Evolutionary conservation across 2,797 vertebrate genomes (phyloP).

Genomic region (Rhabdomys pumilio): DNA sequence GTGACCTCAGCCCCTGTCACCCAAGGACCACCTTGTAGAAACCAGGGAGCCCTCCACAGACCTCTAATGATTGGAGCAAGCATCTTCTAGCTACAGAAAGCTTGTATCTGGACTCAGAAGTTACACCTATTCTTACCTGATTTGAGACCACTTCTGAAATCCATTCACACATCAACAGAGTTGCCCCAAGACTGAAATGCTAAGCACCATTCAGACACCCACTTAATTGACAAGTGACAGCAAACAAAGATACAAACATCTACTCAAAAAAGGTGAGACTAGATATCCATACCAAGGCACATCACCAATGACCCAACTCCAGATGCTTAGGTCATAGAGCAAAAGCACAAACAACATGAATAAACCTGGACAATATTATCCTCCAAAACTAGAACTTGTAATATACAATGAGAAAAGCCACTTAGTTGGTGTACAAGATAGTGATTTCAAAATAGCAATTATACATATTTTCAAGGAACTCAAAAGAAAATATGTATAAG

Average conservation of each 20-base stretch:
- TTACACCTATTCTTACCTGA: not conserved
- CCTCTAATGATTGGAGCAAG: not conserved
- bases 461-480: not conserved
- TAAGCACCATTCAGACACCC: not conserved
- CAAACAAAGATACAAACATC: not conserved
- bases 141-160: not conserved
- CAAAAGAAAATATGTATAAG: not conserved
- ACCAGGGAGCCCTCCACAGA: not conserved
- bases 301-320: not conserved
- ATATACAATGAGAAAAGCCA: not conserved
- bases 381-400: not conserved
- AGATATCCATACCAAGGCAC: not conserved
- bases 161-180: not conserved
- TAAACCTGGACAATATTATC: not conserved
- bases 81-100: not conserved
- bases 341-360: not conserved
- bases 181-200: not conserved
- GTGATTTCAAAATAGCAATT: not conserved
- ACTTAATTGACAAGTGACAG: not conserved
- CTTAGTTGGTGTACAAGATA: not conserved
- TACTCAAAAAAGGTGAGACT: not conserved
- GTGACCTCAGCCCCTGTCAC: not conserved
- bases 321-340: not conserved
- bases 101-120: not conserved
- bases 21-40: not conserved